Conservation (phyloP, 2,797 vertebrate genomes). For the Coreius guichenoti region DNA sequence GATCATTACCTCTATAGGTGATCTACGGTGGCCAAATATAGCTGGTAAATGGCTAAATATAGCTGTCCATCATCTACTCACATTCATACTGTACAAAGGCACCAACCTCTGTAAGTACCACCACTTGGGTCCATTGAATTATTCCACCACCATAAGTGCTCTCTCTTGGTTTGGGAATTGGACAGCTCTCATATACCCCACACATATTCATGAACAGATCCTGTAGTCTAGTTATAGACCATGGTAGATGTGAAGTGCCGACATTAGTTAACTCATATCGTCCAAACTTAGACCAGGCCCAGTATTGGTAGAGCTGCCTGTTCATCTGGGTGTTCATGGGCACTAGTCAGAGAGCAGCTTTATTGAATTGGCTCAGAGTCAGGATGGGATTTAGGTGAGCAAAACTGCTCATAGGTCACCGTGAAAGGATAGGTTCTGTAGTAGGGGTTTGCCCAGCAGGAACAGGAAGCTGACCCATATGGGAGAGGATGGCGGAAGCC, state of each 20-base stretch:
- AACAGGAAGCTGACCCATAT: constrained; percentile 61
- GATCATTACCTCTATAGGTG: background rate
- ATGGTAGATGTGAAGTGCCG: constrained; percentile 19
- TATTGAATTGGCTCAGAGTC: constrained; percentile 17
- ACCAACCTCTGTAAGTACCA: constrained; percentile 12
- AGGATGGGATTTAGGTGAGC: constrained; percentile 24
- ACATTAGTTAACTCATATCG: background rate
- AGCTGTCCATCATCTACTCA: background rate
- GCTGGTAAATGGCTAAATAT: background rate
- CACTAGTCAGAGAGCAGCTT: constrained; percentile 14
- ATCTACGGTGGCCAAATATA: background rate
- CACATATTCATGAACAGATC: constrained; percentile 27
- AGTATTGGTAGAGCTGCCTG: background rate
- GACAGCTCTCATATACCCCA: constrained; percentile 31
- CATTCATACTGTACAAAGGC: constrained; percentile 14
- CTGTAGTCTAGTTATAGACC: constrained; percentile 31
- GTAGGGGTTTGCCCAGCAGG: constrained; percentile 47
- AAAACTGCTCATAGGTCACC: constrained; percentile 32
- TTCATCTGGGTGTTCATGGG: background rate
- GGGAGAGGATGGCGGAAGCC: constrained; percentile 52
- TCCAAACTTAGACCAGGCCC: constrained; percentile 10
- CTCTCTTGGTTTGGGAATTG: constrained; percentile 35
- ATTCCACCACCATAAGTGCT: constrained; percentile 33
- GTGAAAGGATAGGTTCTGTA: constrained; percentile 47
- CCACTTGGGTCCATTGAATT: constrained; percentile 33